Percentiles rank a stretch among this genome's conserved stretches.
phyloP scores from a whole-genome alignment of 2,888 invertebrate species.

The Polietes domitor region DNA sequence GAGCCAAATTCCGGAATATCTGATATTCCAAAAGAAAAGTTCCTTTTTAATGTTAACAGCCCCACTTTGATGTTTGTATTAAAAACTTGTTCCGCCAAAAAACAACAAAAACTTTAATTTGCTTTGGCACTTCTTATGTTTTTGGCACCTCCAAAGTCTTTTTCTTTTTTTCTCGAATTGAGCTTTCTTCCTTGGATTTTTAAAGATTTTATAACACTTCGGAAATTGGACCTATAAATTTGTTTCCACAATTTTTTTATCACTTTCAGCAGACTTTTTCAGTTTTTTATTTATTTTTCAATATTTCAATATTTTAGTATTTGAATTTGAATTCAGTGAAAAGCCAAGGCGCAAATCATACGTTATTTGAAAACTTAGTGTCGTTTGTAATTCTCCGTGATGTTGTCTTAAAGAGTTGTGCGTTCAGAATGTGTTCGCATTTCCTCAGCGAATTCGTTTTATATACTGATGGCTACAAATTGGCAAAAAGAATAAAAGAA shows the following conservation, averaged over 20 bases:
- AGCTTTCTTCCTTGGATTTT: not conserved
- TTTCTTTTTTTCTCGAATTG: not conserved
- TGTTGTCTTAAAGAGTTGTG: conserved; percentile 54
- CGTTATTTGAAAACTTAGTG: not conserved
- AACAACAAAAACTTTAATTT: not conserved
- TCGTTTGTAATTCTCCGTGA: conserved; percentile 19
- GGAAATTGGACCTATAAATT: not conserved
- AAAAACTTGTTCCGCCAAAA: not conserved
- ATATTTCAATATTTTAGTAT: not conserved
- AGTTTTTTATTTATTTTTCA: not conserved
- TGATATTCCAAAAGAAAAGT: conserved; percentile 19
- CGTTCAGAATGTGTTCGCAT: conserved; percentile 56
- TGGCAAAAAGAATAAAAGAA: not conserved
- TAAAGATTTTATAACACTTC: not conserved
- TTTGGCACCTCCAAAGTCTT: not conserved
- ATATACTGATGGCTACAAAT: conserved; percentile 40
- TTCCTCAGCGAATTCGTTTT: conserved; percentile 53
- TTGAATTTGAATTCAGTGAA: not conserved
- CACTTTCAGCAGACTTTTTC: not conserved
- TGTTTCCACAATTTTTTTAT: not conserved
- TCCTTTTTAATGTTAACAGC: conserved; percentile 27
- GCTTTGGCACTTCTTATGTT: conserved; percentile 26
- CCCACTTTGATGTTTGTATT: conserved; percentile 25
- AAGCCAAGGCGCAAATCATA: conserved; percentile 36
- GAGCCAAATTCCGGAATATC: conserved; percentile 20